Conservation (phyloP, 2,888 invertebrate species). For the Allygus modestus region DNA sequence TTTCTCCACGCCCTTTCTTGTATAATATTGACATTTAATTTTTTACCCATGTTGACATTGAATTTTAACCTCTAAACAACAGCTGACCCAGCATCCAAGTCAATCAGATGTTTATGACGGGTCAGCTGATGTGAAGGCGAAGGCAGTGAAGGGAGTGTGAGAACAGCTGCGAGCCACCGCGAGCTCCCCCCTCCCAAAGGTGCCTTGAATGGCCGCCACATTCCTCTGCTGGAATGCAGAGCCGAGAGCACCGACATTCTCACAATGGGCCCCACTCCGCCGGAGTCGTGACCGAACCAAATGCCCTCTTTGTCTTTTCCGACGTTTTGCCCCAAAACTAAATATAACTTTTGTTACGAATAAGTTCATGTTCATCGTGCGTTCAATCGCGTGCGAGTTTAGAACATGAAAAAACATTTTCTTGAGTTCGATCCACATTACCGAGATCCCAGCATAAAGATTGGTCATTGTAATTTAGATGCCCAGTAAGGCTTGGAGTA, state of each 20-base stretch:
- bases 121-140: constrained; percentile 25
- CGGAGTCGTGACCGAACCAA: not conserved
- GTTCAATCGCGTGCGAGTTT: too few species aligned
- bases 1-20: too few species aligned
- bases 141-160: constrained; percentile 20
- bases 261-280: constrained; percentile 14
- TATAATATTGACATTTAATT: too few species aligned
- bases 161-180: constrained; percentile 37
- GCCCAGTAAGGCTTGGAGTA: too few species aligned
- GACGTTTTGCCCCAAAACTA: not conserved
- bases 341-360: too few species aligned
- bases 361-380: too few species aligned
- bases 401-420: too few species aligned
- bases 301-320: not conserved
- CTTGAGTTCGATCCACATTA: too few species aligned
- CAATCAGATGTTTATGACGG: constrained; percentile 5
- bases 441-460: too few species aligned
- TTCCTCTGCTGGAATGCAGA: constrained; percentile 17
- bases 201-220: constrained; percentile 33
- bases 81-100: not conserved
- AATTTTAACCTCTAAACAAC: not conserved
- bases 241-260: constrained; percentile 33
- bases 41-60: too few species aligned
- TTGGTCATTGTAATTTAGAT: too few species aligned
- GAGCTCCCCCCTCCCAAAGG: not conserved